Percentiles rank a stretch among this genome's conserved stretches.
These are phyloP conservation scores for Argopecten irradians DNA, from an alignment of 1,140 invertebrate species.

Conservation along the genomic window DNA sequence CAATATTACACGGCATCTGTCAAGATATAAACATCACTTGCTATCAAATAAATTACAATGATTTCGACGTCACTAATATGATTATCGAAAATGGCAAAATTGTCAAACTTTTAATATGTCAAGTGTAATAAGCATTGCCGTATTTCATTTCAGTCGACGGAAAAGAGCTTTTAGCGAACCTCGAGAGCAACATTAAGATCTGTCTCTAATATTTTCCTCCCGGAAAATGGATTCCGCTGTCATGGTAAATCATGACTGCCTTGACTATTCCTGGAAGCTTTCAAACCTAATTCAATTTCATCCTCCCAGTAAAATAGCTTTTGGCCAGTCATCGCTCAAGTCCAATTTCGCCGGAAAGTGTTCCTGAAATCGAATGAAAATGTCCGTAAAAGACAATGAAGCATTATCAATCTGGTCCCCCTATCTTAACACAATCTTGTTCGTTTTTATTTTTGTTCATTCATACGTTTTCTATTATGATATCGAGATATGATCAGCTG, in stretches of 20 bases:
- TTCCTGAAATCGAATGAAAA: conserved; percentile 22
- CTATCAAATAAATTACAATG: not conserved
- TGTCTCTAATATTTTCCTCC: conserved; percentile 5
- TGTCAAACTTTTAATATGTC: conserved; percentile 23
- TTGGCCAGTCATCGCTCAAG: conserved; percentile 20
- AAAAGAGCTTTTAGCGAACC: conserved; percentile 6
- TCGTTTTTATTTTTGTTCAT: conserved; percentile 6
- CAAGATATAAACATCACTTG: not conserved
- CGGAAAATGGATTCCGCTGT: conserved; percentile 5
- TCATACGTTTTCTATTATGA: conserved; percentile 23
- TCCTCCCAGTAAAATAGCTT: conserved; percentile 10
- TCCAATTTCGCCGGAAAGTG: not conserved
- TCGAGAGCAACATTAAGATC: not conserved
- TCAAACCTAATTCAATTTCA: conserved; percentile 23
- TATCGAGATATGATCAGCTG: not conserved
- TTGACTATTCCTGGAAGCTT: not conserved
- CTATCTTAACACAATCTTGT: conserved; percentile 17
- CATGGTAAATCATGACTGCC: not conserved
- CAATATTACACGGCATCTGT: not conserved
- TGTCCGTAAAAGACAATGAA: not conserved
- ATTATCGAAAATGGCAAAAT: conserved; percentile 4
- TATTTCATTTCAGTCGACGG: not conserved
- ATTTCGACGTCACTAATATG: not conserved
- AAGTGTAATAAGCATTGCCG: not conserved
- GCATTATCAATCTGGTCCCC: not conserved